Evolutionary conservation across 2,113 vertebrate genomes (phyloP).

Genomic region (cattle (Bos taurus)): DNA sequence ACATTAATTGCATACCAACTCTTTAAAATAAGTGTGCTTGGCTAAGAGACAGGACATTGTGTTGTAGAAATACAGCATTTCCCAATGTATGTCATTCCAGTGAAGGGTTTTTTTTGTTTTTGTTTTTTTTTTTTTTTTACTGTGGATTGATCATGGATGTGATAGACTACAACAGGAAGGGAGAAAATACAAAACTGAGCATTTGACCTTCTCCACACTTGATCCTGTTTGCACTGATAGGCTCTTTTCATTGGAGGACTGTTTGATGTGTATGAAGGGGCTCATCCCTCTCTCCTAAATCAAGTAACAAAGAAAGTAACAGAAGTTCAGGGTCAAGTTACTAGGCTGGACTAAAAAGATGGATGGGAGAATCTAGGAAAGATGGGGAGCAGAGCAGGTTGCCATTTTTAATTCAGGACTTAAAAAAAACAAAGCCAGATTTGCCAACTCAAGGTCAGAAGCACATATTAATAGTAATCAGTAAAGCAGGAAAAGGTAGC

Average conservation of each 20-base stretch:
- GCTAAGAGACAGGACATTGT: conserved; percentile 45
- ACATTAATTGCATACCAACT: conserved; percentile 66
- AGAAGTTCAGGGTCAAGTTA: neutral
- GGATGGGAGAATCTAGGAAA: neutral
- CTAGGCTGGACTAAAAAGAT: neutral
- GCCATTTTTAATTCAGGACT: neutral
- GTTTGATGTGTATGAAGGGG: neutral
- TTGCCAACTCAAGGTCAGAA: neutral
- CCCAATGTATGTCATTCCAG: neutral
- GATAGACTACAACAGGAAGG: neutral
- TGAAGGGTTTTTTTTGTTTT: neutral
- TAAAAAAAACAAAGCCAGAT: neutral
- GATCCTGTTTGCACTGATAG: neutral
- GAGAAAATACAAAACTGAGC: neutral
- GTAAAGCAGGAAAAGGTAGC: neutral
- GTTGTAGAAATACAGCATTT: conserved; percentile 47
- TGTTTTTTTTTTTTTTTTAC: neutral
- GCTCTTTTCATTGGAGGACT: neutral
- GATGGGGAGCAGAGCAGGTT: neutral
- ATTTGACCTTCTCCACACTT: neutral
- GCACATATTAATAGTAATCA: neutral
- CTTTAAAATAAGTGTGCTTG: conserved; percentile 58
- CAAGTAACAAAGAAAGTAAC: neutral
- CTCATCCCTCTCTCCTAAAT: neutral
- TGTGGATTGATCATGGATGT: neutral